Base-by-base conservation (phyloP, 1,140 invertebrate genomes). In the Pseudomyrmex gracilis region DNA sequence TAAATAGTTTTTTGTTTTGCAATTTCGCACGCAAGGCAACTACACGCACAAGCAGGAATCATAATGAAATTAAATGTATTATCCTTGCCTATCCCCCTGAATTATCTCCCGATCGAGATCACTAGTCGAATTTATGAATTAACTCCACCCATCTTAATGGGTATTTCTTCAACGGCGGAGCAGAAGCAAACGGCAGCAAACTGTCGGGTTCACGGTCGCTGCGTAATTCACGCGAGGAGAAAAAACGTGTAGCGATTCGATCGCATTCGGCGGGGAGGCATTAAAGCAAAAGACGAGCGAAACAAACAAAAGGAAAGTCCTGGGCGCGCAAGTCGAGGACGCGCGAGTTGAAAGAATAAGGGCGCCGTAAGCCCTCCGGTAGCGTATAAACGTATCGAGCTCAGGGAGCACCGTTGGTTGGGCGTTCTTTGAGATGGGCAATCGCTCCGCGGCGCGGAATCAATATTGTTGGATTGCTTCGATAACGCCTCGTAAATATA, bases 401-500 rank as follows among this genome's bases (percentile, higher is more conserved):
- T 15, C 66, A 73, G 66, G 73, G 51, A 71, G 51, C 74, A n/a
- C 64, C 71, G 66, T 34, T 77, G 45, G 47, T 55, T 82, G 86
- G 85, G 86, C 86, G 80, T 88, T 82, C 76, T 73, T 70, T 61
- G 83, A 91, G 84, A 90, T 91, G 84, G 68, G 70, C 85, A 85
- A 91, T 90, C 85, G 86, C 73, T 68, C 61, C 80, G 85, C 85
- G 76, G 88, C 90, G 85, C 86, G 91, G 91, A 93, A 93, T 93
- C 92, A 93, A 93, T 93, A 93, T 92, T 90, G 90, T 89, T 90
- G 90, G 92, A 93, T 93, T 91, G 90, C 70, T 74, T 90, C 88
- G 93, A 93, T 93, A 93, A 93, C 91, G 92, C 91, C 90, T 91
- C 91, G 91, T 93, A 93, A 93, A 93, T 93, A 93, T 93, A 93